Evolutionary conservation across 2,113 vertebrate species (phyloP), one percentile per base, ranked within the genome.

Genomic region (Apteryx owenii): DNA sequence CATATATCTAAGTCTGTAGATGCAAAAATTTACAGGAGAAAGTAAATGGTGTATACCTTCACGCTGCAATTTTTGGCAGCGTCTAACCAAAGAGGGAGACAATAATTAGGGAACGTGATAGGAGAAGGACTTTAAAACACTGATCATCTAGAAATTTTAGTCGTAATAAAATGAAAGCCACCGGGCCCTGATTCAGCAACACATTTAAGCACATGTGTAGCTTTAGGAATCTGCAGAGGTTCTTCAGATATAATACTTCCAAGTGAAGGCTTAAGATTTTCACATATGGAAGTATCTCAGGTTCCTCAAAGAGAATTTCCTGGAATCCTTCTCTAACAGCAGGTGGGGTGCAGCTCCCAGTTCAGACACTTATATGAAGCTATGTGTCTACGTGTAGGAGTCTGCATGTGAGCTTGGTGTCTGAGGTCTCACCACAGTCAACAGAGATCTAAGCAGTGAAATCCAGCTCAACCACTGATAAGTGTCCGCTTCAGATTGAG

Each of bases 401-500:
- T n/a, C 21, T 44, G 4, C 7, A 12, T 11, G 18, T 50, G 26
- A 79, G 10, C 7, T 76, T 48, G 1, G 1, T 28, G 8, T 33
- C 71, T 73, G 31, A 85, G 48, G 4, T 90, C n/a, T 23, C 13
- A 13, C 7, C 54, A 42, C 8, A 50, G 7, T 28, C 13, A 26
- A 10, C 7, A 42, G 21, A 48, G 36, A 25, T 64, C 50, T 69
- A 22, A 51, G 9, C 29, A 70, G 17, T 36, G 38, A 53, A 96
- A 85, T 53, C 5, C 22, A 73, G 53, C 38, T 46, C 11, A 36
- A 72, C 31, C 10, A 1, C 6, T 26, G 9, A 6, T 13, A 40
- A 78, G 9, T 2, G 0, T 40, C 18, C 13, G 36, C 4, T 68
- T 68, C 51, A 26, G 0, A 6, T 38, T 28, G 9, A 85, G 5